Conservation (phyloP, 2,888 invertebrate species). For the Xanthorhoe designata region DNA sequence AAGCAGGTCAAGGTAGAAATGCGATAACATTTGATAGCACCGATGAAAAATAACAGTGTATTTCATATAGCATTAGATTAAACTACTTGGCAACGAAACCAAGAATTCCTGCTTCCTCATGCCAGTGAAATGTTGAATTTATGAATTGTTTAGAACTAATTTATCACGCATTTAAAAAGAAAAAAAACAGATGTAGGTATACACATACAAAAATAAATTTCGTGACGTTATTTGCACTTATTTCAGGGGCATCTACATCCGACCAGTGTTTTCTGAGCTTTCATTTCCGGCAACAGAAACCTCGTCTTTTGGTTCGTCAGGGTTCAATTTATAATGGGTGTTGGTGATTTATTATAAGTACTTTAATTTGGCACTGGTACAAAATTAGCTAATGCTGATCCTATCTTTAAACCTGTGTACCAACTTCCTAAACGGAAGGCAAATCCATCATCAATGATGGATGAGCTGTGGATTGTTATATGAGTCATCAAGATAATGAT, state of each 20-base stretch:
- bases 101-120: background rate
- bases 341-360: conserved; percentile 21
- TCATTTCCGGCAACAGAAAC: conserved; percentile 34
- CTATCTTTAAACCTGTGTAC: conserved; percentile 29
- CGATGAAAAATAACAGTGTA: background rate
- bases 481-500: conserved; percentile 16
- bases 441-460: conserved; percentile 21
- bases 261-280: conserved; percentile 30
- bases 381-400: conserved; percentile 31
- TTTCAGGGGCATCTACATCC: conserved; percentile 33
- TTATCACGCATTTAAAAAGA: conserved; percentile 4
- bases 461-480: conserved; percentile 24
- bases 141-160: conserved; percentile 1
- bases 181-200: background rate
- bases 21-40: background rate
- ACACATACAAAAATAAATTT: conserved; percentile 28
- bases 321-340: conserved; percentile 29
- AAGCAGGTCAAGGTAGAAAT: background rate
- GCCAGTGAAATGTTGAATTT: background rate
- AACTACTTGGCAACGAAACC: background rate
- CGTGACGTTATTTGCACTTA: conserved; percentile 27
- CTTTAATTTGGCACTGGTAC: conserved; percentile 35
- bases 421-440: conserved; percentile 36
- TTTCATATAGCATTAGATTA: background rate
- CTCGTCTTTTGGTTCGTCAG: conserved; percentile 18